These are phyloP conservation scores for Chloroceryle inda DNA, from an alignment of 2,797 vertebrate species.

Conservation along the genomic window DNA sequence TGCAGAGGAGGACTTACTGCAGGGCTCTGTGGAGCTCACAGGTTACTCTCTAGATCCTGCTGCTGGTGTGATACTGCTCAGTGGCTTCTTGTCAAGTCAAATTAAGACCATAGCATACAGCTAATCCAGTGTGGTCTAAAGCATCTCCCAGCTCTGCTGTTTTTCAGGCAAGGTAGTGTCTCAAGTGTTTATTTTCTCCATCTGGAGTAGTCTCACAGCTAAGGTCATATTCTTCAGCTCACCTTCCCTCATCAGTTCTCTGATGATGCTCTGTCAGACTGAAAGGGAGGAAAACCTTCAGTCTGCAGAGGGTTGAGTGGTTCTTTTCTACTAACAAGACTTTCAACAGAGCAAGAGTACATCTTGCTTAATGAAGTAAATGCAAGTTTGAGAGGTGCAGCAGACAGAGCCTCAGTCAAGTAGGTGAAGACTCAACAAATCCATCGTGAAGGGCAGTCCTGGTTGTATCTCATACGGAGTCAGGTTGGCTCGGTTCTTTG, in stretches of 20 bases:
- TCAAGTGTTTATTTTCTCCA: background rate
- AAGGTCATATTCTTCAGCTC: background rate
- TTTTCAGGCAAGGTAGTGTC: background rate
- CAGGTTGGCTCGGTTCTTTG: background rate
- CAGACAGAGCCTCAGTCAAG: background rate
- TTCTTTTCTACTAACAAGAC: background rate
- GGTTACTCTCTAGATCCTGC: background rate
- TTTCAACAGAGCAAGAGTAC: background rate
- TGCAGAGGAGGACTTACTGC: background rate
- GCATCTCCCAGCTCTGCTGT: background rate
- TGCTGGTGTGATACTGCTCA: background rate
- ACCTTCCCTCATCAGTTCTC: background rate
- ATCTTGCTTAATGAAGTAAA: background rate
- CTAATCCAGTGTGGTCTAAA: background rate
- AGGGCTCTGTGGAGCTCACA: background rate
- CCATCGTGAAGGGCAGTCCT: background rate
- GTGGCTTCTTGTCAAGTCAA: background rate
- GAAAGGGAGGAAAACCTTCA: background rate
- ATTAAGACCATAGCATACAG: background rate
- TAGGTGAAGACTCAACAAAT: background rate
- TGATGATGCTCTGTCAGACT: background rate
- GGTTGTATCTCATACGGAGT: background rate
- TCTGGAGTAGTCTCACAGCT: background rate
- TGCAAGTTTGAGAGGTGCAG: background rate
- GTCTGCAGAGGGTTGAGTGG: background rate